Evolutionary conservation across 1,140 invertebrate genomes (phyloP).

Genomic region (Cyclina sinensis): DNA sequence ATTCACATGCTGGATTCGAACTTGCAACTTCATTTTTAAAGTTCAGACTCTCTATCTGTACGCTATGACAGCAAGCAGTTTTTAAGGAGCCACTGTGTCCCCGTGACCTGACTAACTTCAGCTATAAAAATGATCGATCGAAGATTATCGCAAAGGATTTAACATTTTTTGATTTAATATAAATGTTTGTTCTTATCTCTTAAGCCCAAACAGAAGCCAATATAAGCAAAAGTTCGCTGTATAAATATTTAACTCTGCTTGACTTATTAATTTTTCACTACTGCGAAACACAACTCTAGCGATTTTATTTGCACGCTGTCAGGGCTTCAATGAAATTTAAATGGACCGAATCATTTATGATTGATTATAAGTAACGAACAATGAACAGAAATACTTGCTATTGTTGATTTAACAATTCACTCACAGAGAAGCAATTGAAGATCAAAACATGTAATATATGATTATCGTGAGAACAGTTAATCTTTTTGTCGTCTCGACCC

Average conservation of each 20-base stretch:
- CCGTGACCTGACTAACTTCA: background rate
- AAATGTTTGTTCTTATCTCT: slow-evolving; percentile 12
- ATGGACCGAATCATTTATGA: slow-evolving; percentile 4
- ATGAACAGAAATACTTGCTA: background rate
- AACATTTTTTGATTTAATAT: slow-evolving; percentile 24
- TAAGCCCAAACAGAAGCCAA: background rate
- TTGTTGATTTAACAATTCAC: background rate
- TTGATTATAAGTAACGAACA: background rate
- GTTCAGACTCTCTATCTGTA: too few species aligned
- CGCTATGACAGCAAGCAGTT: too few species aligned
- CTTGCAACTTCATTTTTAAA: too few species aligned
- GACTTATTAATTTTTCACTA: too few species aligned
- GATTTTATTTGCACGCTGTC: slow-evolving; percentile 13
- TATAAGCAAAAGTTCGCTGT: background rate
- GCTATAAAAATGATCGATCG: background rate
- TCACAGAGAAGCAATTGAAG: too few species aligned
- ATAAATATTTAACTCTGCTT: background rate
- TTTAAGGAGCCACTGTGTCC: background rate
- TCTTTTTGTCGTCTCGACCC: too few species aligned
- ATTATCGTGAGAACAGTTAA: too few species aligned
- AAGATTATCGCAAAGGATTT: background rate
- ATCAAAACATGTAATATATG: too few species aligned
- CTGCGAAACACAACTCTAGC: too few species aligned
- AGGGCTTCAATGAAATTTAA: background rate
- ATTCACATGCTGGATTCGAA: too few species aligned